Percentiles rank a stretch among this genome's conserved stretches.
These are phyloP conservation scores for Podocnemis expansa DNA, from an alignment of 2,113 vertebrate species.

Conservation along the genomic window DNA sequence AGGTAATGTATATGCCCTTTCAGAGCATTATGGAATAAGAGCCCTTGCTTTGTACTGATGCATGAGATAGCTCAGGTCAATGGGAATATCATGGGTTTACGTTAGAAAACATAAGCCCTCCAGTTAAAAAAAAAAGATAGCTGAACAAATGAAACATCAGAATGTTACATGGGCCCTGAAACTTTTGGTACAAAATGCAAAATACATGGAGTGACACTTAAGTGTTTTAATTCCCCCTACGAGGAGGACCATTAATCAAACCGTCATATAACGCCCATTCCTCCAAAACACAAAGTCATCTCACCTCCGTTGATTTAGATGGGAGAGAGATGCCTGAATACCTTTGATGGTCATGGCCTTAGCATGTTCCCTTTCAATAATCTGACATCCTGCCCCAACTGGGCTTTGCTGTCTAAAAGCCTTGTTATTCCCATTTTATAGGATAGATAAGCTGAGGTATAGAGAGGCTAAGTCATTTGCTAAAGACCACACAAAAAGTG, in stretches of 20 bases:
- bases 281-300: neutral
- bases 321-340: neutral
- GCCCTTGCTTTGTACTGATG: neutral
- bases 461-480: neutral
- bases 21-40: neutral
- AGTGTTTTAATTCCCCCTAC: neutral
- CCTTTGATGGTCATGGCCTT: too few relatives aligned
- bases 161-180: neutral
- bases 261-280: neutral
- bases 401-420: neutral
- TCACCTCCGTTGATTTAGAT: neutral
- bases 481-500: rapidly evolving
- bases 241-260: neutral
- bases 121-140: neutral
- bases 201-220: neutral
- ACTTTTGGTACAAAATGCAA: neutral
- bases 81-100: neutral
- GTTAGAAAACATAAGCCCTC: neutral
- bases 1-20: neutral
- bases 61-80: neutral
- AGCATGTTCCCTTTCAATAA: neutral
- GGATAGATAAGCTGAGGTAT: neutral
- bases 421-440: neutral
- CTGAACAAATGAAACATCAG: neutral
- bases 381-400: neutral